These are phyloP conservation scores for Taenaris catops DNA, from an alignment of 2,888 invertebrate genomes.

Conservation along the genomic window DNA sequence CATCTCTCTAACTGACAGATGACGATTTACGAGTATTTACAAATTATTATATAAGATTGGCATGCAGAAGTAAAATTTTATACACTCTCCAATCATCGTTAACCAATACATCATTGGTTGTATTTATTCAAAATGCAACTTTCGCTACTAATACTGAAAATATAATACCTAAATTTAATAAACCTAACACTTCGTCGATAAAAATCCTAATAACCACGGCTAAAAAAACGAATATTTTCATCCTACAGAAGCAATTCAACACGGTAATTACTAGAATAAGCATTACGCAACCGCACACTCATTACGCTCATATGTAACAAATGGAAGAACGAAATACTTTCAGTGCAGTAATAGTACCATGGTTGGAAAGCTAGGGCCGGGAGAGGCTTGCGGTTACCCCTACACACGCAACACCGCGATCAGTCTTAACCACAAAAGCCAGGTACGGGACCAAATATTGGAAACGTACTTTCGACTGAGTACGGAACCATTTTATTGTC, in stretches of 20 bases:
- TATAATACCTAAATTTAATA: too few species aligned
- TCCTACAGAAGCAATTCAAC: constrained; percentile 3
- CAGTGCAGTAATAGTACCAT: constrained; percentile 9
- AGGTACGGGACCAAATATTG: constrained; percentile 18
- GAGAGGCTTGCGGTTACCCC: constrained; percentile 36
- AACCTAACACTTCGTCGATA: neutral
- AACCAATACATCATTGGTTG: too few species aligned
- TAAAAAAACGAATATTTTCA: neutral
- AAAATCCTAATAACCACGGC: neutral
- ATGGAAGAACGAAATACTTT: constrained; percentile 12
- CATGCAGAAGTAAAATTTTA: neutral
- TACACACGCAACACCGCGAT: constrained; percentile 36
- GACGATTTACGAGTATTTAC: neutral
- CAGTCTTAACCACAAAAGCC: constrained; percentile 26
- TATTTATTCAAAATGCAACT: too few species aligned
- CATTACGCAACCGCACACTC: constrained; percentile 10
- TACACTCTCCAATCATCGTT: too few species aligned
- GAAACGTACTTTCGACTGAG: constrained; percentile 16
- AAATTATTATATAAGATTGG: neutral
- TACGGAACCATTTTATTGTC: constrained; percentile 4
- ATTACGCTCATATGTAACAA: constrained; percentile 9
- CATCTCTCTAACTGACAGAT: neutral
- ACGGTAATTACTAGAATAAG: constrained; percentile 8
- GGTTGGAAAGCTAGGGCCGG: constrained; percentile 12
- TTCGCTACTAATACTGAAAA: neutral